These are phyloP conservation scores for Bubo bubo DNA, from an alignment of 2,113 vertebrate genomes.

Conservation along the genomic window DNA sequence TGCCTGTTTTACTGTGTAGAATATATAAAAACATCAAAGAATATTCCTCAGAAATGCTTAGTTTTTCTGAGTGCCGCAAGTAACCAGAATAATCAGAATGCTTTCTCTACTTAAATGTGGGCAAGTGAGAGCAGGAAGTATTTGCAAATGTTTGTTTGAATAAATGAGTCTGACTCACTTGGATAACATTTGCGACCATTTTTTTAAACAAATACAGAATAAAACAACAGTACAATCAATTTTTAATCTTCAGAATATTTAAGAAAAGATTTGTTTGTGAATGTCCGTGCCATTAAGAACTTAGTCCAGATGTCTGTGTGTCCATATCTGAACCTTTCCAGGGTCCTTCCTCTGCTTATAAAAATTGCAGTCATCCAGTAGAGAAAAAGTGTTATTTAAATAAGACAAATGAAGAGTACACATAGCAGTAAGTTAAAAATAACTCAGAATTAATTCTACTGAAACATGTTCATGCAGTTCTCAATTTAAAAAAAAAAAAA, in stretches of 20 bases:
- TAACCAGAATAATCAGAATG: background rate
- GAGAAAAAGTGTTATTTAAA: background rate
- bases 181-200: background rate
- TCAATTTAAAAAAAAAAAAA: background rate
- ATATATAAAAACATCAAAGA: background rate
- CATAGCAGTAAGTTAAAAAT: background rate
- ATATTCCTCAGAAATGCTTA: background rate
- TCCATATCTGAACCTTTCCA: background rate
- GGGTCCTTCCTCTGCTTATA: background rate
- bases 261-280: background rate
- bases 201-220: background rate
- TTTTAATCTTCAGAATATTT: background rate
- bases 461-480: background rate
- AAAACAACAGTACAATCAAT: background rate
- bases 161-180: conserved; percentile 2
- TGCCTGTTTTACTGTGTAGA: background rate
- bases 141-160: conserved; percentile 8
- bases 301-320: background rate
- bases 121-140: background rate
- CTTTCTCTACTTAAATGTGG: background rate
- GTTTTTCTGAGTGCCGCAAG: background rate
- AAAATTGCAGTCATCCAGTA: background rate
- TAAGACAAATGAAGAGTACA: background rate
- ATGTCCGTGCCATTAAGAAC: background rate
- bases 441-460: background rate